Evolutionary conservation across 2,113 vertebrate genomes (phyloP).

Genomic region (Gallinago media): DNA sequence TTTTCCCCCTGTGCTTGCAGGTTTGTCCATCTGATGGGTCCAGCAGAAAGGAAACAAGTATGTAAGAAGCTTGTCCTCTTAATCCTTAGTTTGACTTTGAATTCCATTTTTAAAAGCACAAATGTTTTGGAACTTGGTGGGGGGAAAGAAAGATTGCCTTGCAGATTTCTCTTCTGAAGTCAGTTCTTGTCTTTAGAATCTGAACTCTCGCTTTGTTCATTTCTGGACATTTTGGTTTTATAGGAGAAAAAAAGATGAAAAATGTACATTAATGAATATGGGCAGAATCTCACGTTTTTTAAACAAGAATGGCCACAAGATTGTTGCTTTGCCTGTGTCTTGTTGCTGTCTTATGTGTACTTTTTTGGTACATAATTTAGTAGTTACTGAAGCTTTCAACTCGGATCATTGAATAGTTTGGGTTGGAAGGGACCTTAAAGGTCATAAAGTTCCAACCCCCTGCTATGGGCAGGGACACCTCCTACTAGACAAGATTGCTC

Average conservation of each 20-base stretch:
- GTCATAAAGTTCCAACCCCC: too few species aligned
- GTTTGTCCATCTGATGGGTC: not conserved
- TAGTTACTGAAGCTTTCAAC: not conserved
- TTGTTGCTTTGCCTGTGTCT: not conserved
- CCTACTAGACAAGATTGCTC: too few species aligned
- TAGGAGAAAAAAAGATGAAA: accelerated
- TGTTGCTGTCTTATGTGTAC: not conserved
- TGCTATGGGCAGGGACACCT: too few species aligned
- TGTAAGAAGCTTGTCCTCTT: not conserved
- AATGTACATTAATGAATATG: not conserved
- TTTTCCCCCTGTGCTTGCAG: not conserved
- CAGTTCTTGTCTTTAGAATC: not conserved
- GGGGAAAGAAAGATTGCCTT: not conserved
- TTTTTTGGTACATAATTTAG: not conserved
- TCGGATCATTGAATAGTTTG: not conserved
- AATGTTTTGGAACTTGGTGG: not conserved
- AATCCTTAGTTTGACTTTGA: not conserved
- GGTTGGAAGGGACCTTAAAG: too few species aligned
- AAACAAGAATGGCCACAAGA: not conserved
- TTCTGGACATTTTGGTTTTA: not conserved
- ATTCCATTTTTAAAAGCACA: not conserved
- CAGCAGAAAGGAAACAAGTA: not conserved
- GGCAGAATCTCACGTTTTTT: not conserved
- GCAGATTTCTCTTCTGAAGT: not conserved
- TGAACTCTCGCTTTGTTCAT: not conserved